Percentiles rank a stretch among this genome's conserved stretches.
phyloP scores from a whole-genome alignment of 2,797 vertebrate genomes.

The Neosilurus mollespiculum region DNA sequence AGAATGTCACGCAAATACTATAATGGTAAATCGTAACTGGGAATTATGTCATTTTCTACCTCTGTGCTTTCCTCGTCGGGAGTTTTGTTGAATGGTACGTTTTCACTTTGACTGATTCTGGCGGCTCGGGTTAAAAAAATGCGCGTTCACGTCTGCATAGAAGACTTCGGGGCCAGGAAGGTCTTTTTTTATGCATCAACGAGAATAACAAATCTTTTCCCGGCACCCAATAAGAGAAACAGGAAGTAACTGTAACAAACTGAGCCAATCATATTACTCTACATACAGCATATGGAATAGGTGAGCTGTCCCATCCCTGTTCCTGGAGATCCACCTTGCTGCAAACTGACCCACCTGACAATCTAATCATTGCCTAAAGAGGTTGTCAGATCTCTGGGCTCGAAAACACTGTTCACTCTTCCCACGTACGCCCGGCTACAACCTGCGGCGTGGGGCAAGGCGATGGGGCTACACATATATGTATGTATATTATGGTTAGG shows the following conservation, averaged over 20 bases:
- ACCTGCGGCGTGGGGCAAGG: no score
- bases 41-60: neutral
- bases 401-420: neutral
- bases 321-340: no score
- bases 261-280: neutral
- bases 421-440: neutral
- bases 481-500: no score
- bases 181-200: neutral
- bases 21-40: neutral
- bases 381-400: no score
- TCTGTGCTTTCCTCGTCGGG: neutral
- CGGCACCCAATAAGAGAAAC: neutral
- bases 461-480: no score
- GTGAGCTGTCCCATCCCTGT: no score
- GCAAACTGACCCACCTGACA: no score
- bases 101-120: neutral
- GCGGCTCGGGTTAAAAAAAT: neutral
- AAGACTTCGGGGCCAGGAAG: neutral
- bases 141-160: neutral
- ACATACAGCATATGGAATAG: neutral
- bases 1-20: neutral
- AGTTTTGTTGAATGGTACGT: neutral
- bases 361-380: no score
- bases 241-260: conserved; percentile 14
- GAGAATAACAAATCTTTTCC: neutral